Percentiles rank a stretch among this genome's conserved stretches.
Conservation (phyloP, 2,888 invertebrate species). For the Tolmerus cingulatus region DNA sequence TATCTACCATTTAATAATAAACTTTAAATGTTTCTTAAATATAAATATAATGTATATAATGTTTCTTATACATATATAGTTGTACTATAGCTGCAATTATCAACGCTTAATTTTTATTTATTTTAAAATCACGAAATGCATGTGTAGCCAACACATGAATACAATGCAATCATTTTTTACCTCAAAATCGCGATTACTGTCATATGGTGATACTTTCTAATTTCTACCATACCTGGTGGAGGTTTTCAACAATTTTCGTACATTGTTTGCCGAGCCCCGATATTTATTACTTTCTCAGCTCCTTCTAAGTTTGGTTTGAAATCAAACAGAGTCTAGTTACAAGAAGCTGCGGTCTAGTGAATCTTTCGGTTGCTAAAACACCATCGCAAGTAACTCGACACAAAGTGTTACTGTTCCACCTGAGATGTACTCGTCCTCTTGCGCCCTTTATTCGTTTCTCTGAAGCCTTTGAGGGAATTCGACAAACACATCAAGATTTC, state of each 20-base stretch:
- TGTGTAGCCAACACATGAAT: background rate
- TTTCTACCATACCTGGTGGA: background rate
- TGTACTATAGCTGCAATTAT: too few species aligned
- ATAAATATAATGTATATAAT: too few species aligned
- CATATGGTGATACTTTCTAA: background rate
- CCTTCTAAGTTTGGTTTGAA: background rate
- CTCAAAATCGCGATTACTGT: background rate
- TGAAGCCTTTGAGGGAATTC: background rate
- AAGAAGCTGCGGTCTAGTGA: background rate
- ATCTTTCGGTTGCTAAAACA: background rate
- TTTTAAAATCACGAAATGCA: background rate
- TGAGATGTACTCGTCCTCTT: background rate
- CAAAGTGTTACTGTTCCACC: background rate
- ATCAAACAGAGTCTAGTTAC: background rate
- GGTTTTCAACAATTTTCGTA: background rate
- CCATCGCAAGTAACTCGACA: background rate
- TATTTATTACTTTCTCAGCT: background rate
- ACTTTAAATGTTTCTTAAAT: too few species aligned
- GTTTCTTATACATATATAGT: too few species aligned
- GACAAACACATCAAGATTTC: conserved; percentile 8
- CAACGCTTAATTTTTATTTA: background rate
- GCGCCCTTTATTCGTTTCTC: background rate
- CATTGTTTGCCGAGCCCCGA: background rate
- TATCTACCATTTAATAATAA: too few species aligned
- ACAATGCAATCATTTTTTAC: background rate